Base-by-base conservation (phyloP, 2,113 vertebrate genomes). In the Erythrolamprus reginae region DNA sequence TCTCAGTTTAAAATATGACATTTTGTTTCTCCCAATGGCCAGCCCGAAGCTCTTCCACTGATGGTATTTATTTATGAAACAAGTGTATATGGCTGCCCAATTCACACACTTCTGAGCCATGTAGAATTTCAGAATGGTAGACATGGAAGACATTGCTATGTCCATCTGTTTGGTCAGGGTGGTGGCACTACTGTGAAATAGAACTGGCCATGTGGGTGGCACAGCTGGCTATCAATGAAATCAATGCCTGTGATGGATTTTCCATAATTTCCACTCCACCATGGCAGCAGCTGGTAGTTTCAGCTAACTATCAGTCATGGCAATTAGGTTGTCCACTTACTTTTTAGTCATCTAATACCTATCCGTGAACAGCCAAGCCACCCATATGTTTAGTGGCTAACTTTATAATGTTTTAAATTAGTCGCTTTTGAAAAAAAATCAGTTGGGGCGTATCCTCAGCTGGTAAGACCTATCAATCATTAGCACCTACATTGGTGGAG, bases 401-500 rank as follows among this genome's bases (percentile, higher is more conserved):
- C 12, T 47, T 82, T 87, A 90, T 50, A 86, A 91, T 58, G 17
- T 87, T 87, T 87, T 26, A 87, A 87, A 82, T 48, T 19, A 88
- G 12, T 91, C 42, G 12, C 33, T 90, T 85, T 90, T 61, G 26
- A 61, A 61, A 65, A 24, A 65, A 65, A 65, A 83, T 28, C 65
- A 88, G 12, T 50, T 48, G 65, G 45, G 83, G 4, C n/a, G 84
- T 65, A 84, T 82, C 55, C 84, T 94, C 82, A 89, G 92, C 58
- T 92, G 87, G 86, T 89, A 51, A 89, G 89, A 94, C 28, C 24
- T 91, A 77, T 90, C 83, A 87, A 0, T 92, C 51, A 90, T 56
- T 70, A 82, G 65, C 61, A 70, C 55, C 85, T 82, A 26, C 19
- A 83, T 3, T 50, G 8, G 90, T 58, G 83, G 47, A 92, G 33